Evolutionary conservation across 1,140 invertebrate genomes (phyloP).

Genomic region (Magallana angulata): DNA sequence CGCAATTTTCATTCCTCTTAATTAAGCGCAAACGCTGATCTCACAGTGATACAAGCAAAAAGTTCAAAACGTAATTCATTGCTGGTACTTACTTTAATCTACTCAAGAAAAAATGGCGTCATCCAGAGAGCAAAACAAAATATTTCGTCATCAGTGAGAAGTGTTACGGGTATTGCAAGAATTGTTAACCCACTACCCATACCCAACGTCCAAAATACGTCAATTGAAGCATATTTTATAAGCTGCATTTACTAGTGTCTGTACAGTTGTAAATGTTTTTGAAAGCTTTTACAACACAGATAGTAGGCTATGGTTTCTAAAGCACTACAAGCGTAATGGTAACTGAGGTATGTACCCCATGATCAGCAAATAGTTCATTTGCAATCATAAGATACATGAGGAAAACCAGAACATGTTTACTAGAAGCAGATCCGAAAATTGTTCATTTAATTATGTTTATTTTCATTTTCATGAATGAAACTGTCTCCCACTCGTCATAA

Average conservation of each 20-base stretch:
- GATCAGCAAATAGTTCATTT: too few species aligned
- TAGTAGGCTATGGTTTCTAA: background rate
- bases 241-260: background rate
- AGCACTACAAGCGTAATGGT: background rate
- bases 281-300: background rate
- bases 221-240: too few species aligned
- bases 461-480: too few species aligned
- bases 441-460: too few species aligned
- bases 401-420: too few species aligned
- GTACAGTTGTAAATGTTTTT: background rate
- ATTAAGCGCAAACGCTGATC: background rate
- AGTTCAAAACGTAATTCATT: background rate
- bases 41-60: background rate
- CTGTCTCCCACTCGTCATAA: too few species aligned
- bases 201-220: background rate
- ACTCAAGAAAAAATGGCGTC: constrained; percentile 22
- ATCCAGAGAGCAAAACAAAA: constrained; percentile 14
- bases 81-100: constrained; percentile 24
- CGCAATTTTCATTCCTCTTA: background rate
- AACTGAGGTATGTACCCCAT: background rate
- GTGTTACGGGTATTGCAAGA: background rate
- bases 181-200: background rate
- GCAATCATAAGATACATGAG: too few species aligned
- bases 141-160: background rate
- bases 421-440: too few species aligned